Evolutionary conservation across 1,140 invertebrate species (phyloP).

Genomic region (Metopolophium dirhodum): DNA sequence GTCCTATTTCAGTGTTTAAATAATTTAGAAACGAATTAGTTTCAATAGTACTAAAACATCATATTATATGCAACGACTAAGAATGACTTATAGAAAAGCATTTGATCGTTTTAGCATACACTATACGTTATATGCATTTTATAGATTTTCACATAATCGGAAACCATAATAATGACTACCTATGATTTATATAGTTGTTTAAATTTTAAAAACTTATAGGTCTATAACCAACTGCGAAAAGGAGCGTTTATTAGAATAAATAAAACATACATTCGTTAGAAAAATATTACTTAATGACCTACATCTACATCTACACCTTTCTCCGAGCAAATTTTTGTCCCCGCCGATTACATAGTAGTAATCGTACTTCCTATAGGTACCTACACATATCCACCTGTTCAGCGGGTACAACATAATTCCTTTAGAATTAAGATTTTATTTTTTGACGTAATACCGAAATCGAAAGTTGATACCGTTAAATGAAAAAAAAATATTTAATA

Average conservation of each 20-base stretch:
- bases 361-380: neutral
- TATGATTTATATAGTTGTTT: neutral
- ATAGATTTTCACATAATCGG: neutral
- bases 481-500: neutral
- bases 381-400: neutral
- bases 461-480: constrained; percentile 12
- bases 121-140: neutral
- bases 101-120: neutral
- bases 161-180: neutral
- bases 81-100: neutral
- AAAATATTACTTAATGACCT: constrained; percentile 42
- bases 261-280: neutral
- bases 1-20: neutral
- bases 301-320: constrained; percentile 43
- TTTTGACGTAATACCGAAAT: neutral
- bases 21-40: neutral
- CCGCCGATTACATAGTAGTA: neutral
- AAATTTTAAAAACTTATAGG: neutral
- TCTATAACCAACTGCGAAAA: neutral
- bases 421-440: neutral
- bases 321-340: neutral
- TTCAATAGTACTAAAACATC: neutral
- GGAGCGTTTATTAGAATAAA: neutral
- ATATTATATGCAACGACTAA: neutral
- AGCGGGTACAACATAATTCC: neutral